Percentiles rank a stretch among this genome's conserved stretches.
phyloP scores from a whole-genome alignment of 2,888 invertebrate species.

The Eilema griseolum region DNA sequence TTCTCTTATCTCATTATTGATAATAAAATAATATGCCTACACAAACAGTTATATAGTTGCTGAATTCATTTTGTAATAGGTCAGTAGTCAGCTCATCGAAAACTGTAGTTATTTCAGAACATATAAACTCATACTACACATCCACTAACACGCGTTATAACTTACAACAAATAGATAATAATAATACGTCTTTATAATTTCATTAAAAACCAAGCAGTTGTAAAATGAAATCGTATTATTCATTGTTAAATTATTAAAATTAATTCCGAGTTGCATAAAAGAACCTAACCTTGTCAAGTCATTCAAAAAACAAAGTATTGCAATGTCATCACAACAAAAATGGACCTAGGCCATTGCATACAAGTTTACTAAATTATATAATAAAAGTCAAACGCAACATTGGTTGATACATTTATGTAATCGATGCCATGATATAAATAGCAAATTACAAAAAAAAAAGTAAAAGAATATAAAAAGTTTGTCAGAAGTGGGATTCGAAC shows the following conservation, averaged over 20 bases:
- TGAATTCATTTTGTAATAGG: neutral
- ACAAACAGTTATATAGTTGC: neutral
- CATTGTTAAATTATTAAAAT: conserved; percentile 1
- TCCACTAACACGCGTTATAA: neutral
- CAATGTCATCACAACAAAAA: conserved; percentile 3
- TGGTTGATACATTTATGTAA: neutral
- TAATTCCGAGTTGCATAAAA: neutral
- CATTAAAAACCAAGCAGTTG: neutral
- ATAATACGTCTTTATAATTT: neutral
- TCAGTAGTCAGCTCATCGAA: too few species aligned
- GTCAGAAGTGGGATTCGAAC: conserved; percentile 94
- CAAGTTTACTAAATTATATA: neutral
- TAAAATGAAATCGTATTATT: neutral
- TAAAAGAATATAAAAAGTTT: conserved; percentile 72
- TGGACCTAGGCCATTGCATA: neutral
- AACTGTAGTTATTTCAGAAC: too few species aligned
- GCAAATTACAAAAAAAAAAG: conserved; percentile 31
- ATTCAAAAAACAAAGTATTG: neutral
- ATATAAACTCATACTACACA: neutral
- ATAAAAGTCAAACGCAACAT: neutral
- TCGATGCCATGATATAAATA: neutral
- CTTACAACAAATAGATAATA: neutral
- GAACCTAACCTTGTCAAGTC: neutral
- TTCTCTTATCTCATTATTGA: neutral
- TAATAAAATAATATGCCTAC: neutral